Conservation (phyloP, 2,888 invertebrate species). For the Coenonympha arcania region DNA sequence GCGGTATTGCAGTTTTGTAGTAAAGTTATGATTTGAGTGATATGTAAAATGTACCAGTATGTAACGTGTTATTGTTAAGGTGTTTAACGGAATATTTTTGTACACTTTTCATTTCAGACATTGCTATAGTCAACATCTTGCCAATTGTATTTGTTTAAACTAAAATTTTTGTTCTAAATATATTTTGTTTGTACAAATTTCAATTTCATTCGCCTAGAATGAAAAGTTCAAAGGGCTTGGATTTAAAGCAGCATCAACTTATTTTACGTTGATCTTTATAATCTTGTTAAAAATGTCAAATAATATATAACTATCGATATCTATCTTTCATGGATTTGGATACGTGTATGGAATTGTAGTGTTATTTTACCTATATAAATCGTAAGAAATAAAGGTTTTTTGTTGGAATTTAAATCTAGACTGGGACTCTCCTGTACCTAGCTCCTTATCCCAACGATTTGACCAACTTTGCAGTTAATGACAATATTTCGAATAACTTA, state of each 20-base stretch:
- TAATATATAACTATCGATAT: constrained; percentile 10
- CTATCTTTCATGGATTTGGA: neutral
- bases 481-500: too few species aligned
- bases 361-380: too few species aligned
- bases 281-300: neutral
- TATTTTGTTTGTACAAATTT: constrained; percentile 32
- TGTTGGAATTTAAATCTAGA: too few species aligned
- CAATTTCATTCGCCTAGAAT: constrained; percentile 46
- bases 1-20: neutral
- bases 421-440: too few species aligned
- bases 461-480: too few species aligned
- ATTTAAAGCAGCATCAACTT: constrained; percentile 16
- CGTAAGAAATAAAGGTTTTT: too few species aligned
- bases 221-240: constrained; percentile 39
- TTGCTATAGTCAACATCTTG: constrained; percentile 37
- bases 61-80: constrained; percentile 14
- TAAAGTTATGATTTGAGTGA: constrained; percentile 10
- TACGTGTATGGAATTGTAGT: neutral
- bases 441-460: too few species aligned
- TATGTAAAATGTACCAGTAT: constrained; percentile 19
- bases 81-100: constrained; percentile 24
- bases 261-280: neutral
- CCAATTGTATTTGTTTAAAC: constrained; percentile 37
- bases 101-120: constrained; percentile 64
- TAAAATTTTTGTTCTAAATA: neutral